phyloP scores from a whole-genome alignment of 2,888 invertebrate genomes.

The Drosophila nr. perissopoda region DNA sequence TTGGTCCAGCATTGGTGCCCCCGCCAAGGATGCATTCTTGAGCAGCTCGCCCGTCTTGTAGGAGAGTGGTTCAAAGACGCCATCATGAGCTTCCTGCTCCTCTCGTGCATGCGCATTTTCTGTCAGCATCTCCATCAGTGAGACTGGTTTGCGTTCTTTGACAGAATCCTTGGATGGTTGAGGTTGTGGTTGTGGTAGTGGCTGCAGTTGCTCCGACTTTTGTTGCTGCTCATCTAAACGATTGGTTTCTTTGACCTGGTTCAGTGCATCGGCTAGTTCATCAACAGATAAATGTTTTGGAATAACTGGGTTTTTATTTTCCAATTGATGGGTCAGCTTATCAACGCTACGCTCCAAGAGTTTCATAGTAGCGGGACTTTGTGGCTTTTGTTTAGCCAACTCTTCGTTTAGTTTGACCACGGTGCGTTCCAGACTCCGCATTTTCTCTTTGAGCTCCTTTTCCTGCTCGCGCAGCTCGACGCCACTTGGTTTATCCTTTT shows the following conservation, averaged over 20 bases:
- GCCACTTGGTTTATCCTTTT: constrained; percentile 72
- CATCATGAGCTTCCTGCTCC: constrained; percentile 67
- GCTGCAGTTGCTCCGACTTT: constrained; percentile 9
- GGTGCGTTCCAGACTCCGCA: constrained; percentile 82
- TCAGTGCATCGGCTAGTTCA: constrained; percentile 81
- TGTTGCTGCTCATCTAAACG: constrained; percentile 53
- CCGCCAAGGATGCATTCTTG: constrained; percentile 34
- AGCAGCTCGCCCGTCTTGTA: constrained; percentile 80
- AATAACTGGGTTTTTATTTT: constrained; percentile 82
- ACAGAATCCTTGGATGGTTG: constrained; percentile 6
- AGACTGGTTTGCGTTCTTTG: constrained; percentile 53
- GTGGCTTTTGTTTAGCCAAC: constrained; percentile 84
- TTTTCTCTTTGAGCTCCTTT: constrained; percentile 80
- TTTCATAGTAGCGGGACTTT: constrained; percentile 77
- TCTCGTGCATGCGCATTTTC: constrained; percentile 69
- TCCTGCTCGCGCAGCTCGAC: constrained; percentile 82
- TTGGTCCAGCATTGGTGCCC: constrained; percentile 51
- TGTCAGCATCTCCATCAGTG: constrained; percentile 74
- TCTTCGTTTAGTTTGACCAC: constrained; percentile 85
- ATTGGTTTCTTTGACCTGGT: constrained; percentile 84
- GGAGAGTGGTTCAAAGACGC: constrained; percentile 82
- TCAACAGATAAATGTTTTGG: constrained; percentile 80
- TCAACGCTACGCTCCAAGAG: constrained; percentile 83
- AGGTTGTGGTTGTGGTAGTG: constrained; percentile 16
- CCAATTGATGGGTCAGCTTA: constrained; percentile 85